A percentile compares a stretch with the other conserved stretches of the same genome.
phyloP scores from a whole-genome alignment of 2,113 vertebrate species.

The Aegithalos caudatus region DNA sequence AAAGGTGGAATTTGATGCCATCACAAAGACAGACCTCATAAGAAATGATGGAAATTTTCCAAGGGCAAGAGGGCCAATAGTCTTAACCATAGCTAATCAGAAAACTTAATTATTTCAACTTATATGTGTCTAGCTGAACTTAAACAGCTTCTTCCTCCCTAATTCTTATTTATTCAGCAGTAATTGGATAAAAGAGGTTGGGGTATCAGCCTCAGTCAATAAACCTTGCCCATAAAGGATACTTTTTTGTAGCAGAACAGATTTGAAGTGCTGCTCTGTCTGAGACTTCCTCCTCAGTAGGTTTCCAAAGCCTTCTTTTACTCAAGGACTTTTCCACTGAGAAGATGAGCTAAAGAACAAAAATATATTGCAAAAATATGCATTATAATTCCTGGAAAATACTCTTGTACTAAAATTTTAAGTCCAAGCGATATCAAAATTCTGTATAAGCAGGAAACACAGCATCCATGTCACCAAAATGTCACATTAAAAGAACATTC shows the following conservation, averaged over 20 bases:
- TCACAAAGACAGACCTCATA: not conserved
- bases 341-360: slow-evolving; percentile 81
- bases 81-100: not conserved
- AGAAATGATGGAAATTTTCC: not conserved
- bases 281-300: slow-evolving; percentile 79
- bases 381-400: not conserved
- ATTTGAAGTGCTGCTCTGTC: slow-evolving; percentile 85
- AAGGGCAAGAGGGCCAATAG: not conserved
- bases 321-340: slow-evolving; percentile 83
- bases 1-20: not conserved
- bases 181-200: not conserved
- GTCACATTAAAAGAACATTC: not conserved
- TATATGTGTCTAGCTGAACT: not conserved
- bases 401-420: not conserved
- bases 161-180: not conserved
- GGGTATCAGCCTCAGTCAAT: not conserved
- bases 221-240: slow-evolving; percentile 75
- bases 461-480: not conserved
- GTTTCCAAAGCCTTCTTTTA: slow-evolving; percentile 83
- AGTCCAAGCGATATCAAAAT: not conserved
- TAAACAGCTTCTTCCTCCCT: not conserved
- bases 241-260: slow-evolving; percentile 90
- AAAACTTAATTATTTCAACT: not conserved
- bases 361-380: not conserved
- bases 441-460: not conserved